Percentiles rank a stretch among this genome's conserved stretches.
These are phyloP conservation scores for Scopus umbretta DNA, from an alignment of 2,113 vertebrate species.

Conservation along the genomic window DNA sequence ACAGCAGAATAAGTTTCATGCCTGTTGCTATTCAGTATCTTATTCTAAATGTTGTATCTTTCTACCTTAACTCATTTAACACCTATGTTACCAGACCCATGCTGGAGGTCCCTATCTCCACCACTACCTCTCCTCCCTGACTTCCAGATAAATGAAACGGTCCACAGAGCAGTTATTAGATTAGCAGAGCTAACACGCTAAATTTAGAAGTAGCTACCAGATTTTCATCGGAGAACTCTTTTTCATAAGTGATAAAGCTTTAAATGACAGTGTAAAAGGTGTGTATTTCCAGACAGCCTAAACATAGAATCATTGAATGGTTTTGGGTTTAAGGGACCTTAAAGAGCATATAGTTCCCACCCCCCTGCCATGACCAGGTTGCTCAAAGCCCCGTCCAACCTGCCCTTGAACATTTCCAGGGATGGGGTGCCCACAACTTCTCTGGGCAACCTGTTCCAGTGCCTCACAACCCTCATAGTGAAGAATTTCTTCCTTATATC, in stretches of 20 bases:
- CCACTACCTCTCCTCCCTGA: not conserved
- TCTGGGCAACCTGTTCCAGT: no score
- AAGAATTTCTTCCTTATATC: no score
- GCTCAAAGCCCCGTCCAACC: no score
- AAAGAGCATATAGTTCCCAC: no score
- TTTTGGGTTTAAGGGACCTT: no score
- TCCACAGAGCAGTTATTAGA: not conserved
- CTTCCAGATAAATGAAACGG: not conserved
- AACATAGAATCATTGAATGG: no score
- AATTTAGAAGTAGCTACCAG: not conserved
- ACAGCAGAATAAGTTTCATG: not conserved
- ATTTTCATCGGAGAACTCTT: not conserved
- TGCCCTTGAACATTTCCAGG: no score
- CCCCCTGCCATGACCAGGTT: no score
- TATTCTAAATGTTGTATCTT: not conserved
- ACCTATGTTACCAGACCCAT: not conserved
- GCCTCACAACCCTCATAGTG: no score
- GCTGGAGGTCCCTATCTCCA: not conserved
- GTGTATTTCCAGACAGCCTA: not conserved
- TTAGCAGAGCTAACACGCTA: not conserved
- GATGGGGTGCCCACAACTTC: no score
- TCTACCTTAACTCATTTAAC: not conserved
- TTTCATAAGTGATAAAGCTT: not conserved
- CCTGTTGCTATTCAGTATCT: not conserved
- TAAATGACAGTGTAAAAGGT: not conserved